Conservation (phyloP, 2,113 vertebrate species). For the Atherinomorus stipes region DNA sequence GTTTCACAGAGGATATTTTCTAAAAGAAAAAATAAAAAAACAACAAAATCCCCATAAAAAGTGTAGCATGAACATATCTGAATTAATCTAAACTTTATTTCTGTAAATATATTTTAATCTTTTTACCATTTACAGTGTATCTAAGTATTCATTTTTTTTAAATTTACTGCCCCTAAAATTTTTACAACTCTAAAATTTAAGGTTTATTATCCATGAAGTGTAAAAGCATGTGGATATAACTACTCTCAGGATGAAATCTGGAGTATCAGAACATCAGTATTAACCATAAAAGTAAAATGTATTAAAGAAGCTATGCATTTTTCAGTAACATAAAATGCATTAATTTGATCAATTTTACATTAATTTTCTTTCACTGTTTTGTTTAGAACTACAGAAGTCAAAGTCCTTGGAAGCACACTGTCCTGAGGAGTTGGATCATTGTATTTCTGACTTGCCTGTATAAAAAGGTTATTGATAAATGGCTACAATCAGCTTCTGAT, state of each 20-base stretch:
- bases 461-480: background rate
- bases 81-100: no score
- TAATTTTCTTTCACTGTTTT: no score
- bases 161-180: background rate
- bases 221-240: background rate
- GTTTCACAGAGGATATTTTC: no score
- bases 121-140: no score
- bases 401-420: background rate
- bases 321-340: background rate
- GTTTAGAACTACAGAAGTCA: background rate
- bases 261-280: background rate
- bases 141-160: no score
- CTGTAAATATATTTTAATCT: no score
- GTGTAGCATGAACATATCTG: no score
- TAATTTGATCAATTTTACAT: background rate
- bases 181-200: background rate
- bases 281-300: background rate
- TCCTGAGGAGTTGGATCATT: background rate
- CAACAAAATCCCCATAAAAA: no score
- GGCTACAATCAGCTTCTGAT: background rate
- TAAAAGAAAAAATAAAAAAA: no score
- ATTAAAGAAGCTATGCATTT: background rate
- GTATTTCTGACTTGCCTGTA: background rate
- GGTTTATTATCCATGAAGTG: no score
- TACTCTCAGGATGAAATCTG: slow-evolving; percentile 13